Conservation (phyloP, 2,113 vertebrate genomes). For the Podiceps cristatus region DNA sequence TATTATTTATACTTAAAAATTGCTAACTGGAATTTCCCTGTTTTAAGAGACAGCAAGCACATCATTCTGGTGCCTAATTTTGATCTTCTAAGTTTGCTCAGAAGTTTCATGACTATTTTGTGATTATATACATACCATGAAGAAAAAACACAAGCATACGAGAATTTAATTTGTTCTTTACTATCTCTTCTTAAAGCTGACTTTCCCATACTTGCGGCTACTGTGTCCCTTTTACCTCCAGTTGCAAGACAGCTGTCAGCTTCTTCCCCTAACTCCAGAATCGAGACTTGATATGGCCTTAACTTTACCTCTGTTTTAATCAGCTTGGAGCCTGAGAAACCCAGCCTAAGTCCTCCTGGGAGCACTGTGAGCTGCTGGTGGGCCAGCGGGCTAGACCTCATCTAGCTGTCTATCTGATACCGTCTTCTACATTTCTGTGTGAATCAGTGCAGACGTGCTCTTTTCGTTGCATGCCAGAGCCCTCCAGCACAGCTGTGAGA, state of each 20-base stretch:
- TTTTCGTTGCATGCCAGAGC: slow-evolving; percentile 52
- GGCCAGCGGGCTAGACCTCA: slow-evolving; percentile 67
- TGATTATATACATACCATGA: not conserved
- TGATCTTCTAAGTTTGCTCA: not conserved
- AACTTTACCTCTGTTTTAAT: slow-evolving; percentile 77
- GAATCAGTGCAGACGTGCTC: slow-evolving; percentile 62
- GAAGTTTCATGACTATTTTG: not conserved
- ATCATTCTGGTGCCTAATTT: not conserved
- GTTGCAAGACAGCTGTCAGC: slow-evolving; percentile 79
- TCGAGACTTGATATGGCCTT: slow-evolving; percentile 74
- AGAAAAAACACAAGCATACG: not conserved
- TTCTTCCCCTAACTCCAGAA: slow-evolving; percentile 65
- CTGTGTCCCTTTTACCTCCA: slow-evolving; percentile 61
- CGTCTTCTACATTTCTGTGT: slow-evolving; percentile 74
- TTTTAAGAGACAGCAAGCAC: not conserved
- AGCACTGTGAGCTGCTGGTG: slow-evolving; percentile 61
- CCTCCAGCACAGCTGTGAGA: slow-evolving; percentile 61
- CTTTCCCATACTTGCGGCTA: slow-evolving; percentile 43
- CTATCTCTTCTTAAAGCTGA: not conserved
- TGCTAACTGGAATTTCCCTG: not conserved
- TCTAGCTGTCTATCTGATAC: slow-evolving; percentile 76
- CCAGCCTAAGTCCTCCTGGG: slow-evolving; percentile 70
- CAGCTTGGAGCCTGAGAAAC: slow-evolving; percentile 79
- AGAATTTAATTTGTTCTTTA: not conserved
- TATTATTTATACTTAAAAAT: not conserved